phyloP scores from a whole-genome alignment of 2,797 vertebrate species.

The Monodelphis domestica region DNA sequence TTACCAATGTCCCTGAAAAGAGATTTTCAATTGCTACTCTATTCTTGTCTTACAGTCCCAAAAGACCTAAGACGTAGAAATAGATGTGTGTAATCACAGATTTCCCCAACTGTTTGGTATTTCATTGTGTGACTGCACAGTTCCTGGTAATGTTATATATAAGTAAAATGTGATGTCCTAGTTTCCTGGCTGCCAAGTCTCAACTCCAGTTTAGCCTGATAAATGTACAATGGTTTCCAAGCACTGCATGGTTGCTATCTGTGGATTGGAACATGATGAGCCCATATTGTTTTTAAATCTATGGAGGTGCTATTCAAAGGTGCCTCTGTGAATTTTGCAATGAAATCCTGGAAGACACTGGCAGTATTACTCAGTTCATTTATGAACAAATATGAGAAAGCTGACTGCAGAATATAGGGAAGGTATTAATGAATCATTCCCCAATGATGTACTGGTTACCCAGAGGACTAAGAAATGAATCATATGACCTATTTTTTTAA shows the following conservation, averaged over 20 bases:
- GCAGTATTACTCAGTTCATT: conserved; percentile 53
- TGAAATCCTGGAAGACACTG: conserved; percentile 56
- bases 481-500: conserved; percentile 78
- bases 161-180: conserved; percentile 31
- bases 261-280: conserved; percentile 57
- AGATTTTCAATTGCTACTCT: background rate
- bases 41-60: conserved; percentile 39
- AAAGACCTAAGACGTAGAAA: conserved; percentile 26
- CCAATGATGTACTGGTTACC: conserved; percentile 65
- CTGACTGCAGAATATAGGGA: conserved; percentile 64
- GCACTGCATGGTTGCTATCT: conserved; percentile 57
- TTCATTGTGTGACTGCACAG: conserved; percentile 41
- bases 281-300: conserved; percentile 73
- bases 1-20: conserved; percentile 32
- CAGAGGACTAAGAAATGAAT: conserved; percentile 72
- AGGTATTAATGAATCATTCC: conserved; percentile 72
- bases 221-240: conserved; percentile 64
- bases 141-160: conserved; percentile 34
- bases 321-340: conserved; percentile 54
- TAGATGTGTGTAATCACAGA: background rate
- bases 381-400: conserved; percentile 72
- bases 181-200: conserved; percentile 63
- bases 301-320: conserved; percentile 60
- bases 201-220: conserved; percentile 59
- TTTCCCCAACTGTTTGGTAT: conserved; percentile 49